These are phyloP conservation scores for Eptesicus fuscus DNA, from an alignment of 2,113 vertebrate species.

Conservation along the genomic window DNA sequence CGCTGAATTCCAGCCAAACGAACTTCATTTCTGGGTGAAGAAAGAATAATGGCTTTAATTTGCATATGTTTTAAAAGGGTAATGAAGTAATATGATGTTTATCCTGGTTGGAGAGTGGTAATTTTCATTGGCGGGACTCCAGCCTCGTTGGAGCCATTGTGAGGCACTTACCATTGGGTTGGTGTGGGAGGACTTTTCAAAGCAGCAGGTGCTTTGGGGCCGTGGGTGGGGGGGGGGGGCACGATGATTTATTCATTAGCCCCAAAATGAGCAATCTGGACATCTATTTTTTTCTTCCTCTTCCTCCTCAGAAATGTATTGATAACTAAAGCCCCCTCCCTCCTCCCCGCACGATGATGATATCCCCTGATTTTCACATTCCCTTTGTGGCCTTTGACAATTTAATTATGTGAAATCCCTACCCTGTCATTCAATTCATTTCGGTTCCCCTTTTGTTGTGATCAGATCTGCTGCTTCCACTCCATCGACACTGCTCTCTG, in stretches of 20 bases:
- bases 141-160: conserved; percentile 85
- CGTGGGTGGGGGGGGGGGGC: conserved; percentile 49
- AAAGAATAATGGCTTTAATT: conserved; percentile 94
- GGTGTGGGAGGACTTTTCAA: conserved; percentile 83
- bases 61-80: conserved; percentile 98
- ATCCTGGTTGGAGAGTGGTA: conserved; percentile 97
- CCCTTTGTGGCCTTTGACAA: conserved; percentile 72
- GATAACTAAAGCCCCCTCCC: conserved; percentile 67
- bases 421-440: conserved; percentile 45
- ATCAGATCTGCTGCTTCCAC: conserved; percentile 60
- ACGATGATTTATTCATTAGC: conserved; percentile 94
- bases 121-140: conserved; percentile 91
- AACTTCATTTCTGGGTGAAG: conserved; percentile 90
- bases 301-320: conserved; percentile 76
- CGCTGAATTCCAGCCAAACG: conserved; percentile 89
- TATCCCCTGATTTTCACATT: conserved; percentile 70
- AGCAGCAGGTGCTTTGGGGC: conserved; percentile 85
- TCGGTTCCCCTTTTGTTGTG: conserved; percentile 69
- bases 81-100: conserved; percentile 99
- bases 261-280: conserved; percentile 86
- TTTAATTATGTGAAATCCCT: conserved; percentile 70
- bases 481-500: conserved; percentile 55
- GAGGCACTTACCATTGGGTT: conserved; percentile 85
- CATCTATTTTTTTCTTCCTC: conserved; percentile 80
- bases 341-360: conserved; percentile 59